Percentiles rank a stretch among this genome's conserved stretches.
These are phyloP conservation scores for Yponomeuta malinellus DNA, from an alignment of 2,888 invertebrate species.

Conservation along the genomic window DNA sequence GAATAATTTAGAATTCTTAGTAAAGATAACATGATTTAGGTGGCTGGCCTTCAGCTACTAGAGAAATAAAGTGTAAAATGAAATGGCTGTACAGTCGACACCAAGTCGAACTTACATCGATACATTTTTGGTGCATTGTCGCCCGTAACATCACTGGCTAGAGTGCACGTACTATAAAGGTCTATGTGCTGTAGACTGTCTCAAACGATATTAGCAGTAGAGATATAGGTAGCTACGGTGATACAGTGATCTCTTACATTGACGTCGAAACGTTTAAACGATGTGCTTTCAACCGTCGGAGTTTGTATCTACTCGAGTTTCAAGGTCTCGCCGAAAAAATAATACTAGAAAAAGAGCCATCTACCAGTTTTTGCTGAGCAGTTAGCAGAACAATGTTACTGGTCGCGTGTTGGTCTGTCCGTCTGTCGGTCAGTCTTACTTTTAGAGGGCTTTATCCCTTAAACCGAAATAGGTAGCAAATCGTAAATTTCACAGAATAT, in stretches of 20 bases:
- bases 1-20: too few relatives aligned
- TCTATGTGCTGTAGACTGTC: too few relatives aligned
- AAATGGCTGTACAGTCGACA: neutral
- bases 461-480: too few relatives aligned
- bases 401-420: neutral
- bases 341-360: neutral
- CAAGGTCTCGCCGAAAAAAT: slow-evolving; percentile 1
- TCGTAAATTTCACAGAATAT: too few relatives aligned
- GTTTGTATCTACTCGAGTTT: slow-evolving; percentile 2
- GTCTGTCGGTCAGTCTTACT: too few relatives aligned
- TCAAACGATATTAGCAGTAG: neutral
- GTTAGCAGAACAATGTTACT: neutral
- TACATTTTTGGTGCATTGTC: too few relatives aligned
- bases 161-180: too few relatives aligned
- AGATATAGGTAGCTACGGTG: neutral
- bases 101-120: too few relatives aligned
- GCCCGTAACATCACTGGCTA: too few relatives aligned
- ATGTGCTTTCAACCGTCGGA: neutral
- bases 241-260: neutral
- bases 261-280: neutral
- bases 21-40: too few relatives aligned
- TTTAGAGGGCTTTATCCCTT: too few relatives aligned
- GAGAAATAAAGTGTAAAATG: neutral
- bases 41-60: neutral
- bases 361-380: neutral